Base-by-base conservation (phyloP, 2,888 invertebrate species). In the Eurois occulta region DNA sequence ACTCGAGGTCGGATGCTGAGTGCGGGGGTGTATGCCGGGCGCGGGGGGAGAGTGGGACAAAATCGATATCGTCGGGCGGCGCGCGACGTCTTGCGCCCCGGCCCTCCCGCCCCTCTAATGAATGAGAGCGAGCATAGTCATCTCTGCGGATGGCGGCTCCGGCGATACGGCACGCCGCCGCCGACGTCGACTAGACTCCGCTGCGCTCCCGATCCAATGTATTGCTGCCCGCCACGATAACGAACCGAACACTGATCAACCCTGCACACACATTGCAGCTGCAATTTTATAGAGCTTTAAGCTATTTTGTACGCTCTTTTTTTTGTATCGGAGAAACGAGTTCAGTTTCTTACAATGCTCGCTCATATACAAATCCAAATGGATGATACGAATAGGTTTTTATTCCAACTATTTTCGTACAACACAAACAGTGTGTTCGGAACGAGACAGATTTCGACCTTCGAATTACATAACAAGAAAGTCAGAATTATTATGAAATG, bases 1-100 rank as follows among this genome's bases (percentile, higher is more conserved):
- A 95, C 96, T 96, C 96, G 96, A 96, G 96, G 95, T 96, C 95
- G 96, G 96, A 96, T 96, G 96, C 96, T 96, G 96, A 95, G 95
- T 94, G 94, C 93, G 93, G 95, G 94, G 94, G 93, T 91, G 93
- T 88, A 89, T 92, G 93, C 91, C 89, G 88, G 89, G 92, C 90
- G 94, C 92, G 94, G 93, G 92, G 91, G 92, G 93, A 91, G 94
- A 94, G 94, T 94, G 95, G 95, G 94, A 94, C 94, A 96, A 96
- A 96, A 96, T 96, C 96, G 96, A 96, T 96, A 96, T 93, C 91
- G 95, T 95, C 95, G 95, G 96, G 96, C 96, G 96, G 95, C 94
- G 96, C 96, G 96, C 96, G 96, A 95, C 96, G 96, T 96, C 96
- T 96, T 96, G 94, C 93, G 91, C 91, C 92, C 94, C 93, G 91